Percentiles rank a stretch among this genome's conserved stretches.
These are phyloP conservation scores for Brachyptera risi DNA, from an alignment of 2,888 invertebrate species.

Conservation along the genomic window DNA sequence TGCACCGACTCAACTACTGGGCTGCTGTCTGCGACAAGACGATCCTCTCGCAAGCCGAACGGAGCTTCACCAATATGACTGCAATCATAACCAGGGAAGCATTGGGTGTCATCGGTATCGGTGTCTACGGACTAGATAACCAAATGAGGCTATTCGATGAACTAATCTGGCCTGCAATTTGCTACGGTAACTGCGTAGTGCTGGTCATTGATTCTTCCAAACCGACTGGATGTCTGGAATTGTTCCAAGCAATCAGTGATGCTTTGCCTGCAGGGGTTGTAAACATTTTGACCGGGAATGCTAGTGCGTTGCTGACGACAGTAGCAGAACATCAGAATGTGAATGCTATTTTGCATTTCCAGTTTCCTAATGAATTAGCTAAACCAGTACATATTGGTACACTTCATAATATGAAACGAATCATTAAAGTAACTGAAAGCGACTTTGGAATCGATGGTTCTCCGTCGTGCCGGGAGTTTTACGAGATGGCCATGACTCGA, in stretches of 20 bases:
- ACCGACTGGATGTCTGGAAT: constrained; percentile 20
- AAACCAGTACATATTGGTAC: constrained; percentile 12
- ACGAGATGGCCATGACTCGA: constrained; percentile 14
- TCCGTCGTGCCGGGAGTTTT: neutral
- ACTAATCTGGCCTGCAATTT: constrained; percentile 18
- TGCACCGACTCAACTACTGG: constrained; percentile 21
- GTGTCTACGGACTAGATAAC: neutral
- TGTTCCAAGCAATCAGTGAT: constrained; percentile 18
- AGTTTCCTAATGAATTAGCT: neutral
- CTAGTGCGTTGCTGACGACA: neutral
- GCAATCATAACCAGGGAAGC: constrained; percentile 12
- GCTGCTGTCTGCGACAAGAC: constrained; percentile 22
- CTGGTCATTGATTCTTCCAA: constrained; percentile 3
- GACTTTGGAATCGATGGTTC: neutral
- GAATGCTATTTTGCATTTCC: constrained; percentile 11
- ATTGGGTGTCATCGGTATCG: constrained; percentile 21
- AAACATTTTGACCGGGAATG: constrained; percentile 20
- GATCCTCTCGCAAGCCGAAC: neutral
- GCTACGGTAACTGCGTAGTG: constrained; percentile 23
- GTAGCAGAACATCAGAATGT: constrained; percentile 23
- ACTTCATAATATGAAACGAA: constrained; percentile 18
- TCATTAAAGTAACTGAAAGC: neutral
- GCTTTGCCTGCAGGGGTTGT: constrained; percentile 24
- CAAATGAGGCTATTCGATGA: neutral
- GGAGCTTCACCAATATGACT: neutral